These are phyloP conservation scores for Syngnathus rostellatus DNA, from an alignment of 2,797 vertebrate genomes.

Conservation along the genomic window DNA sequence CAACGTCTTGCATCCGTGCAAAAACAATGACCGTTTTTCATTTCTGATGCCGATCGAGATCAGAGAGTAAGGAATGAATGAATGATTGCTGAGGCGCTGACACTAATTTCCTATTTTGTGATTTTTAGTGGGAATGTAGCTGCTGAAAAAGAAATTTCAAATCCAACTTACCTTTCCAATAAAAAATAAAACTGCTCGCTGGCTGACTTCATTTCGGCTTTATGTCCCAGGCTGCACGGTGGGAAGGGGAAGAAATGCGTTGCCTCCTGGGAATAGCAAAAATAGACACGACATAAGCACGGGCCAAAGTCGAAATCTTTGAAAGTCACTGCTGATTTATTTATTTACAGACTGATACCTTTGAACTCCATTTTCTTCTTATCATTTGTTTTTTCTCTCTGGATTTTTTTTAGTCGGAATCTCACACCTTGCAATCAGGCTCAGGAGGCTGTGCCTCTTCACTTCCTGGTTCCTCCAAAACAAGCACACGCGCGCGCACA, in stretches of 20 bases:
- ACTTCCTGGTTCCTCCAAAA: neutral
- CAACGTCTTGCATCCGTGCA: no score
- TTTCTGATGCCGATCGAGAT: no score
- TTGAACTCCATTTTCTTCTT: neutral
- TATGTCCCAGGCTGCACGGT: neutral
- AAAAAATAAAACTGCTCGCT: neutral
- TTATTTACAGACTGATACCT: neutral
- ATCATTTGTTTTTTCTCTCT: neutral
- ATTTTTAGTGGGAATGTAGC: neutral
- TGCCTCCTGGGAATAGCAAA: constrained; percentile 1
- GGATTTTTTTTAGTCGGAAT: neutral
- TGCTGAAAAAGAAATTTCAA: neutral
- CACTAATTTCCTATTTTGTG: neutral
- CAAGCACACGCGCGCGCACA: neutral
- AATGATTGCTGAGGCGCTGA: neutral
- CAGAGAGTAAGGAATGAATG: neutral
- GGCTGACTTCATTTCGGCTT: neutral
- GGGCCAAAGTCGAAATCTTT: neutral
- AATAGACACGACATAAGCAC: neutral
- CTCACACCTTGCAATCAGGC: neutral
- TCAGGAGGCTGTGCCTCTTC: neutral
- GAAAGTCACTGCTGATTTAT: neutral
- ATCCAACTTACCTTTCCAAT: neutral
- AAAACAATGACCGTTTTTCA: no score
- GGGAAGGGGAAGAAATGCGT: neutral